phyloP scores from a whole-genome alignment of 2,797 vertebrate genomes.

The Pogonophryne albipinna region DNA sequence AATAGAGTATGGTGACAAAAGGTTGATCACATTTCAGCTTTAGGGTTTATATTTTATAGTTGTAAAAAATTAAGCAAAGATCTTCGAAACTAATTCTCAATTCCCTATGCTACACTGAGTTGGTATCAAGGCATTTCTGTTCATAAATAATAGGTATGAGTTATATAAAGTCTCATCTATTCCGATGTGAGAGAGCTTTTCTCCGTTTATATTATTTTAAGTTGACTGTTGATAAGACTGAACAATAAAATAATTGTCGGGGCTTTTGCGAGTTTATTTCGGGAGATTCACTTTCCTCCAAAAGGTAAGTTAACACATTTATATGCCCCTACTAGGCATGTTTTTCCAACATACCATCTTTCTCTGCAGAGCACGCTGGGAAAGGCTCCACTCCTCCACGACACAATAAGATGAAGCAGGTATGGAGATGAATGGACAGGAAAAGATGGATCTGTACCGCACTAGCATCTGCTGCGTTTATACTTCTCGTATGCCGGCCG shows the following conservation, averaged over 20 bases:
- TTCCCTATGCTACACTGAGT: no score
- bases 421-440: no score
- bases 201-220: no score
- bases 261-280: conserved; percentile 1
- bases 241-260: neutral
- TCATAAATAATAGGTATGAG: no score
- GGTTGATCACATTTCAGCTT: neutral
- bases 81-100: neutral
- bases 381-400: neutral
- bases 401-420: neutral
- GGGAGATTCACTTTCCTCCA: neutral
- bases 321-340: neutral
- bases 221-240: neutral
- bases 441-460: no score
- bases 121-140: no score
- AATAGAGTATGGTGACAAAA: neutral
- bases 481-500: no score
- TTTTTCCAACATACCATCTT: neutral
- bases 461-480: no score
- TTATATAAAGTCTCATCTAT: no score
- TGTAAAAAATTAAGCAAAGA: neutral
- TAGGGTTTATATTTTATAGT: neutral
- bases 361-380: conserved; percentile 12
- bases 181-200: neutral
- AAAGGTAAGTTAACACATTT: conserved; percentile 1